Percentiles rank a stretch among this genome's conserved stretches.
phyloP scores from a whole-genome alignment of 2,113 vertebrate genomes.

The Chaenogobius annularis region DNA sequence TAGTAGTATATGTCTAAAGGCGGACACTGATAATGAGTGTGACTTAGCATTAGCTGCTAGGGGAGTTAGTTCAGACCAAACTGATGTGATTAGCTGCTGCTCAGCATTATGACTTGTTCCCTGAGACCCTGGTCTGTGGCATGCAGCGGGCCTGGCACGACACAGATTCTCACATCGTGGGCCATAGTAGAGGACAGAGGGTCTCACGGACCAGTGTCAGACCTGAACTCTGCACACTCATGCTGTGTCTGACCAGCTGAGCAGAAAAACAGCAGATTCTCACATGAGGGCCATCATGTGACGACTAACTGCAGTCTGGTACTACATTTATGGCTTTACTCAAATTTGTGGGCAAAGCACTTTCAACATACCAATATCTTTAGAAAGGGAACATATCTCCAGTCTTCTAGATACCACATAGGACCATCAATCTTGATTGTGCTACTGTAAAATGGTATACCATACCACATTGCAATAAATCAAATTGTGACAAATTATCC shows the following conservation, averaged over 20 bases:
- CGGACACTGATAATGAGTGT: neutral
- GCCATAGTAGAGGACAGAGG: neutral
- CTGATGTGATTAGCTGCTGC: constrained; percentile 51
- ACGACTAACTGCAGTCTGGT: constrained; percentile 56
- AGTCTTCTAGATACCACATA: neutral
- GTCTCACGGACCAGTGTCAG: constrained; percentile 9
- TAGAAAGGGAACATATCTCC: neutral
- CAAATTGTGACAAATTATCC: neutral
- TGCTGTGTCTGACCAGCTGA: constrained; percentile 65
- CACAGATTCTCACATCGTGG: constrained; percentile 3
- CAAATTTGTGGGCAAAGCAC: constrained; percentile 39
- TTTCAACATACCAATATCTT: constrained; percentile 24
- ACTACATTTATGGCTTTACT: constrained; percentile 37
- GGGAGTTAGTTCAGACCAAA: constrained; percentile 21
- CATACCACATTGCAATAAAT: no score
- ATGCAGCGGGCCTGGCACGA: neutral
- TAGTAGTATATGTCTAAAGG: no score
- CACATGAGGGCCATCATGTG: constrained; percentile 81
- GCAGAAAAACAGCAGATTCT: constrained; percentile 78
- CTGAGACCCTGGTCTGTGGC: constrained; percentile 39
- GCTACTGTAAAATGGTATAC: neutral
- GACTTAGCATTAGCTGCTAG: constrained; percentile 9
- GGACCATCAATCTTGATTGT: neutral
- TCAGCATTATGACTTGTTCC: constrained; percentile 40
- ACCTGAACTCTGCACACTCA: constrained; percentile 30